These are phyloP conservation scores for Hartigia nigra DNA, from an alignment of 2,888 invertebrate genomes.

Conservation along the genomic window DNA sequence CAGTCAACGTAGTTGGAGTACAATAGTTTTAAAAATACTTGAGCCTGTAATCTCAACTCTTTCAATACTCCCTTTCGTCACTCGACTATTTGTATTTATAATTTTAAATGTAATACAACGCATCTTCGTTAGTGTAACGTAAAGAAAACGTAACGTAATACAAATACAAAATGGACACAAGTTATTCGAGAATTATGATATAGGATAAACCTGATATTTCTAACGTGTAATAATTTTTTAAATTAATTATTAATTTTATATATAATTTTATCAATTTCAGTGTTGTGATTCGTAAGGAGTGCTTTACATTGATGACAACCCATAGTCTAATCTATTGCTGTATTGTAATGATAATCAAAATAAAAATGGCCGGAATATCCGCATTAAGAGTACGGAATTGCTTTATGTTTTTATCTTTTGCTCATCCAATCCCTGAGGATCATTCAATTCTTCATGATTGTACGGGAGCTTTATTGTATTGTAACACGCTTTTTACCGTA, in stretches of 20 bases:
- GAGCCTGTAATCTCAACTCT: not conserved
- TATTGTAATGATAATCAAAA: not conserved
- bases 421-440: not conserved
- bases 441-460: not conserved
- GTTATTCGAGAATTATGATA: not conserved
- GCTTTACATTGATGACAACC: not conserved
- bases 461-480: slow-evolving; percentile 1
- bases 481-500: slow-evolving; percentile 20
- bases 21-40: not conserved
- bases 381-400: not conserved
- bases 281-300: not conserved
- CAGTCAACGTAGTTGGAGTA: not conserved
- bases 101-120: not conserved
- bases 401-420: not conserved
- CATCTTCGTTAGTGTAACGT: not conserved
- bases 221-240: not conserved
- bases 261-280: not conserved
- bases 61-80: not conserved
- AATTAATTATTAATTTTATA: not conserved
- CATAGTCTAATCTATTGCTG: not conserved
- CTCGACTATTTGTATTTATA: not conserved
- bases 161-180: not conserved
- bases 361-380: not conserved
- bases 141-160: not conserved
- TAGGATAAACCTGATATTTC: not conserved